Percentiles rank a stretch among this genome's conserved stretches.
Conservation (phyloP, 1,140 invertebrate species). For the Bombyx mandarina region DNA sequence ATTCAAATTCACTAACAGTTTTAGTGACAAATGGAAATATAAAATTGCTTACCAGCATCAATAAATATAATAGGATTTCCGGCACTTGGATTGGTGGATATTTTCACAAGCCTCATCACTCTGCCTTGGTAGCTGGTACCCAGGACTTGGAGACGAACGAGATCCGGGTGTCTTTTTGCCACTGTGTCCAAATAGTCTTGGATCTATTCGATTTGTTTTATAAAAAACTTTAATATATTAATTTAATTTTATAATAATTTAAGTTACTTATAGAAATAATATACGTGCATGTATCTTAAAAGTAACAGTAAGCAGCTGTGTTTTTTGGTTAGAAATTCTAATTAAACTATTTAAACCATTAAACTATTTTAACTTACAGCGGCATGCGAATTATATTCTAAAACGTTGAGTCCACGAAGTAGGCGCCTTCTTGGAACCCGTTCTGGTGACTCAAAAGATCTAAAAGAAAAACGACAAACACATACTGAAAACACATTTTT, state of each 20-base stretch:
- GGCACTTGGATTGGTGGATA: constrained; percentile 37
- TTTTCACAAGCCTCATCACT: constrained; percentile 60
- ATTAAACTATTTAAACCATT: too few relatives aligned
- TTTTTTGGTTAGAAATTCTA: too few relatives aligned
- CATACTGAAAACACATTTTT: too few relatives aligned
- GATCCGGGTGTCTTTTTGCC: constrained; percentile 51
- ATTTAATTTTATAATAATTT: too few relatives aligned
- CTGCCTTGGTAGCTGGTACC: constrained; percentile 73
- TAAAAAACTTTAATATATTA: too few relatives aligned
- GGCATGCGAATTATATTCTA: constrained; percentile 39
- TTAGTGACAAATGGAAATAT: too few relatives aligned
- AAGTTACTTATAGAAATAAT: too few relatives aligned
- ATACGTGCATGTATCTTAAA: too few relatives aligned
- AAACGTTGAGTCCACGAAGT: constrained; percentile 29
- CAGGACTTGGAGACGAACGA: constrained; percentile 62
- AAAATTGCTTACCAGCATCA: constrained; percentile 39
- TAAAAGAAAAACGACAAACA: constrained; percentile 9
- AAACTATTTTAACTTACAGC: constrained; percentile 24
- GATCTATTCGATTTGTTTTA: constrained; percentile 26
- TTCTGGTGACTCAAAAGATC: constrained; percentile 23
- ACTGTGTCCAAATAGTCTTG: constrained; percentile 39
- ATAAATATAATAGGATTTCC: constrained; percentile 57
- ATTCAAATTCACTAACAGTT: too few relatives aligned
- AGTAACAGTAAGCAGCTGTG: too few relatives aligned
- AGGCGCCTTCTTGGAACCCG: constrained; percentile 35